These are phyloP conservation scores for Nomada hirtipes DNA, from an alignment of 2,888 invertebrate genomes.

Conservation along the genomic window DNA sequence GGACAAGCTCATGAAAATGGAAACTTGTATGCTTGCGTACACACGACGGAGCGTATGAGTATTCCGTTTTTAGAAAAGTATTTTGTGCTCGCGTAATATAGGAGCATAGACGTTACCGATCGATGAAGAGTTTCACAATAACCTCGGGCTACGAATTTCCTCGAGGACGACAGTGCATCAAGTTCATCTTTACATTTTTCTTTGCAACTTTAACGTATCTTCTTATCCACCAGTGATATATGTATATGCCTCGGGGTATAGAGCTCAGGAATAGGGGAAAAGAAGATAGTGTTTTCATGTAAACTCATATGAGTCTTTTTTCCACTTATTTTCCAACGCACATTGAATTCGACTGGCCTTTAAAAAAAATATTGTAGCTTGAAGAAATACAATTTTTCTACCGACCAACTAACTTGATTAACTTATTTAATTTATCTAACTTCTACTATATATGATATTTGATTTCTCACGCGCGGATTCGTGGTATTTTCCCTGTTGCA, in stretches of 20 bases:
- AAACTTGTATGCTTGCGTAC: neutral
- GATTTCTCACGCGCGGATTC: neutral
- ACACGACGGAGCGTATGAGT: neutral
- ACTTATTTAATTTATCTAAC: too few species aligned
- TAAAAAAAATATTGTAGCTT: too few species aligned
- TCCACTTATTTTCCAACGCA: neutral
- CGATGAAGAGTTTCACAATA: constrained; percentile 13
- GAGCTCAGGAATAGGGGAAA: neutral
- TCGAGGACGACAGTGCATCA: constrained; percentile 1
- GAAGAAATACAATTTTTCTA: too few species aligned
- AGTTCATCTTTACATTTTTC: constrained; percentile 19
- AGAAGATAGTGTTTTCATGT: neutral
- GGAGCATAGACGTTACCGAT: constrained; percentile 1
- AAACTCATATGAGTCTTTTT: neutral
- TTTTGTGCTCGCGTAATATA: neutral
- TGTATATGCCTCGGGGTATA: neutral
- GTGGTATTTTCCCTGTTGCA: constrained; percentile 81
- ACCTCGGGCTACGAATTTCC: constrained; percentile 18
- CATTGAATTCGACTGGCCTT: neutral
- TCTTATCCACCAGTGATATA: neutral
- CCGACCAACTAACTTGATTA: too few species aligned
- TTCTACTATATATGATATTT: neutral
- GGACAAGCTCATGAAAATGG: too few species aligned
- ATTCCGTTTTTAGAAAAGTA: neutral
- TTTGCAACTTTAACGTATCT: constrained; percentile 15